phyloP scores from a whole-genome alignment of 1,140 invertebrate species.

The Thaumatotibia leucotreta region DNA sequence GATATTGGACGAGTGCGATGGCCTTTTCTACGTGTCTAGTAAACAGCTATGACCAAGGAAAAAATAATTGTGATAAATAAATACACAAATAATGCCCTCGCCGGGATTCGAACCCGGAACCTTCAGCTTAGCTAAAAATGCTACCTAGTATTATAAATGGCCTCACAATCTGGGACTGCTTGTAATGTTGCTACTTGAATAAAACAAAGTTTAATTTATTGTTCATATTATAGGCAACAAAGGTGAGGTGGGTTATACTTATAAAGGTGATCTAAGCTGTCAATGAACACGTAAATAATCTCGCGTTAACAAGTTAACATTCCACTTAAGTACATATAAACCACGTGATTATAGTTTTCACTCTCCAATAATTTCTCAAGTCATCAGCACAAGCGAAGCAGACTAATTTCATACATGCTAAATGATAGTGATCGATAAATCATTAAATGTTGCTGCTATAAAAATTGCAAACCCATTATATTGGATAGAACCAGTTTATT shows the following conservation, averaged over 20 bases:
- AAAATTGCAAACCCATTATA: conserved; percentile 53
- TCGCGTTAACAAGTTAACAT: not conserved
- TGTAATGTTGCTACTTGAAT: too few relatives aligned
- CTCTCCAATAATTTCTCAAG: not conserved
- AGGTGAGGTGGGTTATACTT: not conserved
- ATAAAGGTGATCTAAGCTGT: conserved; percentile 2
- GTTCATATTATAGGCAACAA: too few relatives aligned
- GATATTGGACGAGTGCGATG: too few relatives aligned
- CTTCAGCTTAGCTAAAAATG: too few relatives aligned
- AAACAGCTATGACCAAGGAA: too few relatives aligned
- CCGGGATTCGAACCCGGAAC: too few relatives aligned
- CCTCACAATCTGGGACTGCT: too few relatives aligned
- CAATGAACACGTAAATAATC: not conserved
- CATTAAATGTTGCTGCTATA: conserved; percentile 26
- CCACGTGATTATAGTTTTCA: not conserved
- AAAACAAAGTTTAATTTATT: too few relatives aligned
- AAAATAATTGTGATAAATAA: too few relatives aligned
- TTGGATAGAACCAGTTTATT: conserved; percentile 48
- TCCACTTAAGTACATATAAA: not conserved
- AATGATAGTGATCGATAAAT: conserved; percentile 19
- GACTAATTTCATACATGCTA: not conserved
- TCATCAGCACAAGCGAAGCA: not conserved
- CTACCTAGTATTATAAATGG: too few relatives aligned
- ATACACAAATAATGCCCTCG: too few relatives aligned
- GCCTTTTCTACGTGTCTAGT: too few relatives aligned